Evolutionary conservation across 2,113 vertebrate species (phyloP), one percentile per base, ranked within the genome.

Genomic region (Nyctibius bracteatus): DNA sequence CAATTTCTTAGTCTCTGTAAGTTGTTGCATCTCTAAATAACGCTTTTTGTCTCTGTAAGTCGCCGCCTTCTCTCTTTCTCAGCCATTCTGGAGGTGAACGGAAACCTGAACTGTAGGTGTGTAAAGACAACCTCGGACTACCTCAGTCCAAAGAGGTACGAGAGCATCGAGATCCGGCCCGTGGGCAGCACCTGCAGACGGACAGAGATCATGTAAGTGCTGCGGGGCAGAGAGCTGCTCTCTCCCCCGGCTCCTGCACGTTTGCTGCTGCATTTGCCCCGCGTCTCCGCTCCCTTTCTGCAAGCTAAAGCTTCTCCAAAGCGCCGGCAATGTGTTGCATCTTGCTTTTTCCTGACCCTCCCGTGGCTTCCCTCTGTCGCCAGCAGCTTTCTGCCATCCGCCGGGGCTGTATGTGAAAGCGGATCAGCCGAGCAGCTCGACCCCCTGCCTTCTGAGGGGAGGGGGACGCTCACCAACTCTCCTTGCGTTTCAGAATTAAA

Each of bases 51-150:
- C 17, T 55, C 43, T 49, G 27, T n/a, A 8, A 85, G 61, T 3
- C 12, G 13, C 61, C 15, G 1, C 41, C 28, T 94, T 86, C 68
- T 95, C 27, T 94, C 44, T 77, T 59, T 28, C 43, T 27, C 90
- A 98, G 98, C 97, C 89, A 91, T 98, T 61, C 95, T 98, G 95
- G 98, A 98, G 54, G 51, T 92, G 86, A 81, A 95, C 0, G 95
- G 96, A 28, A 92, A 85, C 74, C 75, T 97, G 43, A 98, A 75
- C 93, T 98, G 98, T 31, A 92, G 37, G n/a, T 98, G 98, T 9
- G 5, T 46, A 3, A 79, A 59, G 39, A 88, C 92, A 6, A 39
- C 43, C 10, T 83, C 54, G 1, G 8, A 2, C 1, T 28, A 35
- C 11, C 27, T 97, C 72, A 61, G 21, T 15, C 7, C 62, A 0